These are phyloP conservation scores for Knipowitschia caucasica DNA, from an alignment of 2,797 vertebrate species.

Conservation along the genomic window DNA sequence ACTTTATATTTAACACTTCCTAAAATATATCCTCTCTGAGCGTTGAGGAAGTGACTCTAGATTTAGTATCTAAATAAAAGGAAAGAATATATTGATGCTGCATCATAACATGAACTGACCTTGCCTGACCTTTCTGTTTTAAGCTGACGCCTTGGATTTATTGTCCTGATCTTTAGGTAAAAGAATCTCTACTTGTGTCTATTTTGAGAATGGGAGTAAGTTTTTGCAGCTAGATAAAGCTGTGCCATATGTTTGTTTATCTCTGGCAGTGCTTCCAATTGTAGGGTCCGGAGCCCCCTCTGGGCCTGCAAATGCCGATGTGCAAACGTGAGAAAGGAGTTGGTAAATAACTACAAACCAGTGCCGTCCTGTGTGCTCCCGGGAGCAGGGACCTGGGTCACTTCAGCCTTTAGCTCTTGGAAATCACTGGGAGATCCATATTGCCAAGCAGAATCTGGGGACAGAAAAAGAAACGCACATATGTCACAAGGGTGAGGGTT, in stretches of 20 bases:
- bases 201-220: slow-evolving; percentile 51
- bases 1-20: slow-evolving; percentile 61
- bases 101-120: slow-evolving; percentile 26
- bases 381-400: slow-evolving; percentile 82
- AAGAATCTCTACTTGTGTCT: slow-evolving; percentile 64
- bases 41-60: slow-evolving; percentile 36
- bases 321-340: not conserved
- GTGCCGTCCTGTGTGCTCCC: slow-evolving; percentile 43
- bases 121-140: slow-evolving; percentile 26
- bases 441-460: slow-evolving; percentile 79
- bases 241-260: too few species aligned
- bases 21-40: slow-evolving; percentile 63
- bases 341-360: slow-evolving; percentile 49
- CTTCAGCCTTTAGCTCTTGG: slow-evolving; percentile 89
- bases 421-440: slow-evolving; percentile 67
- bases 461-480: not conserved
- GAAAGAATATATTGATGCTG: slow-evolving; percentile 49
- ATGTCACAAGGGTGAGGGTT: too few species aligned
- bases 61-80: slow-evolving; percentile 44
- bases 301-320: not conserved
- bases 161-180: slow-evolving; percentile 25
- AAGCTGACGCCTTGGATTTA: slow-evolving; percentile 21
- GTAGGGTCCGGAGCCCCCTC: too few species aligned
- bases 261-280: too few species aligned
- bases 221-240: too few species aligned